Evolutionary conservation across 2,113 vertebrate species (phyloP).

Genomic region (Furnarius figulus): DNA sequence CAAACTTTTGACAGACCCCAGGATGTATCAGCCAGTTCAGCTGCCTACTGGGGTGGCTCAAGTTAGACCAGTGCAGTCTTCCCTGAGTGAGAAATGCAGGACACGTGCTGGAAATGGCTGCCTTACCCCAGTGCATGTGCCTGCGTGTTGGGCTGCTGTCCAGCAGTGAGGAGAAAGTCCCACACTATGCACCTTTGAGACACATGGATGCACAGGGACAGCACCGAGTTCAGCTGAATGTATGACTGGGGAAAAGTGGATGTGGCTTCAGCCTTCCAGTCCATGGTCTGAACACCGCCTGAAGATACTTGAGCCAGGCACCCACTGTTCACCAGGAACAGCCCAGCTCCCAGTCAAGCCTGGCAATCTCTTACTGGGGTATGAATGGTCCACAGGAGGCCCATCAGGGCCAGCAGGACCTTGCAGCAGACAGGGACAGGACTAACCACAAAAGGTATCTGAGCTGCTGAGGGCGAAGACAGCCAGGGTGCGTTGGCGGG

Average conservation of each 20-base stretch:
- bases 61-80: neutral
- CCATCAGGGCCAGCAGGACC: neutral
- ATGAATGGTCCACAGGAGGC: neutral
- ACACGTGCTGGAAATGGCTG: neutral
- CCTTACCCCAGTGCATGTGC: neutral
- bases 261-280: neutral
- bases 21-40: neutral
- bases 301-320: neutral
- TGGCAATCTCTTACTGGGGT: neutral
- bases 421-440: neutral
- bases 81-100: neutral
- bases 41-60: neutral
- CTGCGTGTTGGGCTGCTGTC: neutral
- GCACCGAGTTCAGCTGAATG: neutral
- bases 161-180: neutral
- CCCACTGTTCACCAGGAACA: neutral
- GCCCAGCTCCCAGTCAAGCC: neutral
- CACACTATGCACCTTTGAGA: neutral
- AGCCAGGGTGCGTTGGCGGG: constrained; percentile 13
- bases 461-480: constrained; percentile 70
- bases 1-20: neutral
- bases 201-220: neutral
- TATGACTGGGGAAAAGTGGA: neutral
- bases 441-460: constrained; percentile 62
- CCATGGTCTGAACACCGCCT: too few relatives aligned